Evolutionary conservation across 2,797 vertebrate genomes (phyloP), one percentile per base, ranked within the genome.

Genomic region (Sebastes kiyomatsui): DNA sequence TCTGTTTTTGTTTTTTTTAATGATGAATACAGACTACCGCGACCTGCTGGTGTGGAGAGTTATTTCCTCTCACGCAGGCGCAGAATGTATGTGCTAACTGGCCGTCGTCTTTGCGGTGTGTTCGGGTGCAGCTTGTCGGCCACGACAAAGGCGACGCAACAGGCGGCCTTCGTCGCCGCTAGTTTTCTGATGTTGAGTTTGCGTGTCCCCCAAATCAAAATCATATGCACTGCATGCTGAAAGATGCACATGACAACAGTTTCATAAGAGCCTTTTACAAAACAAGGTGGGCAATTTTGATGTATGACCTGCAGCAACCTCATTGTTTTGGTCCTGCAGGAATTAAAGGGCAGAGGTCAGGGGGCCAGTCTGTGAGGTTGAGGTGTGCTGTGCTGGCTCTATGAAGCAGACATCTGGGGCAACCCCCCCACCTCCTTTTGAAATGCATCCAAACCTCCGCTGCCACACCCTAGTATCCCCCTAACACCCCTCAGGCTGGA

Each of bases 401-500:
- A 25, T 46, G 66, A 67, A 77, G 6, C 71, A 73, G 83, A 88
- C 84, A 89, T 91, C 79, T 82, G 81, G 74, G 74, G 49, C 32
- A 54, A 88, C 84, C 78, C 84, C 89, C 88, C 54, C 23, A 23
- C 62, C 71, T 77, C 81, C 54, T 52, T 30, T 82, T 82, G 25
- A 85, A 84, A 82, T 55, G 10, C 5, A 65, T 38, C 35, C 60
- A 58, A 56, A 42, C 46, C 82, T 70, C 71, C 30, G 35, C 42
- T 52, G 25, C 18, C 69, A 89, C 92, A 90, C 90, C 94, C 91
- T 49, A 18, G 52, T 52, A 67, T 82, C 82, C 81, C 82, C 82
- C 67, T 79, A 38, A 8, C 84, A 85, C 84, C 90, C 87, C 87
- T 81, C 68, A 80, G 92, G 91, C 91, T 82, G 76, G 77, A 91